These are phyloP conservation scores for Laothoe populi DNA, from an alignment of 2,888 invertebrate genomes.

Conservation along the genomic window DNA sequence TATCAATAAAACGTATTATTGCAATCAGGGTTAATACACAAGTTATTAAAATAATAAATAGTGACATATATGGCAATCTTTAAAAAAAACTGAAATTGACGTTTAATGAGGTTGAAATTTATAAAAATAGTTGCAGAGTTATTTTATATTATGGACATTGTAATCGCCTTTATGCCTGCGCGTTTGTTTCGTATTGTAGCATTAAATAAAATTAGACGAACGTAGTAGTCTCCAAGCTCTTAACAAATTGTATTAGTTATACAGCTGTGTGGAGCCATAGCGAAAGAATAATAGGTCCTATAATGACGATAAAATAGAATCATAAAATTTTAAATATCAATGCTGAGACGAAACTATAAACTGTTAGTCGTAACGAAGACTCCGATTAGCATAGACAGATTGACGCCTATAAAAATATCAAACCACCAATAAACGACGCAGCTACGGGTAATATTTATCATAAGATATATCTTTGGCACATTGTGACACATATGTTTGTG, in stretches of 20 bases:
- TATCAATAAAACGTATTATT: too few relatives aligned
- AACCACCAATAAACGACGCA: neutral
- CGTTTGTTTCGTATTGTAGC: neutral
- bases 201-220: conserved; percentile 5
- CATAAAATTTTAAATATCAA: conserved; percentile 19
- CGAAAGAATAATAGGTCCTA: conserved; percentile 21
- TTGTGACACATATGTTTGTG: conserved; percentile 10
- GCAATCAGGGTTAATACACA: neutral
- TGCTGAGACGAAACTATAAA: conserved; percentile 16
- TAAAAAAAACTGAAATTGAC: too few relatives aligned
- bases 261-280: conserved; percentile 12
- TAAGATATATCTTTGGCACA: neutral
- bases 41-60: too few relatives aligned
- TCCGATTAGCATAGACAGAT: conserved; percentile 10
- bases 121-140: neutral
- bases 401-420: conserved; percentile 2
- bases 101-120: neutral
- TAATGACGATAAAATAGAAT: conserved; percentile 15
- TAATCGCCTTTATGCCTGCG: neutral
- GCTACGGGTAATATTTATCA: conserved; percentile 3
- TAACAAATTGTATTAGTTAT: conserved; percentile 23
- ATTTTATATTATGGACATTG: neutral
- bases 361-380: conserved; percentile 7
- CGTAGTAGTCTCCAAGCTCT: conserved; percentile 17
- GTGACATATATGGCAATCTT: too few relatives aligned